Evolutionary conservation across 2,113 vertebrate species (phyloP).

Genomic region (Callospermophilus lateralis): DNA sequence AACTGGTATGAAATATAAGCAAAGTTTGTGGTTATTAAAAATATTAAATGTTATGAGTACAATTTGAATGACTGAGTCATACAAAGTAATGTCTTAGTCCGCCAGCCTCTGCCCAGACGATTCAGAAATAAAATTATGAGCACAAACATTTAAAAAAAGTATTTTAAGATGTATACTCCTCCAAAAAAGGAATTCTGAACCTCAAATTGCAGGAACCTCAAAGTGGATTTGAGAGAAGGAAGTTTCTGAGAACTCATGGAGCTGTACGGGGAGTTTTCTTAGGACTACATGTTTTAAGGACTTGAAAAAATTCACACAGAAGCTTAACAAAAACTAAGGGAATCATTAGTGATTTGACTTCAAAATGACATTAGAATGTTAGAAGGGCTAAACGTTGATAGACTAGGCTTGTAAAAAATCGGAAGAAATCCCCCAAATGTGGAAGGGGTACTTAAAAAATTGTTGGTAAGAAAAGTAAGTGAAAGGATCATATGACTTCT

Average conservation of each 20-base stretch:
- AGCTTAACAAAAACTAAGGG: neutral
- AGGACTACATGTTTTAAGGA: neutral
- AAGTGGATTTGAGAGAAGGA: neutral
- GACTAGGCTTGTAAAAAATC: neutral
- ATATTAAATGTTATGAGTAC: neutral
- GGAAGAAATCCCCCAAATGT: neutral
- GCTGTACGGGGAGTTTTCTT: neutral
- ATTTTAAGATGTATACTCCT: neutral
- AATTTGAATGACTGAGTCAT: neutral
- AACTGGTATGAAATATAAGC: neutral
- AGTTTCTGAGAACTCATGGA: neutral
- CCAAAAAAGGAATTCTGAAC: neutral
- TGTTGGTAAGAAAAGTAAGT: neutral
- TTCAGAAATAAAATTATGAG: neutral
- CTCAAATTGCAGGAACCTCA: neutral
- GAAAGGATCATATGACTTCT: neutral
- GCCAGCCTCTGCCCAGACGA: neutral
- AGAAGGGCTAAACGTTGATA: neutral
- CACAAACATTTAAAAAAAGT: neutral
- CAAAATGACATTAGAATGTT: neutral
- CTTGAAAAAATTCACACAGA: neutral
- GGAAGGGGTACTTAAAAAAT: neutral
- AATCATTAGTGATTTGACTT: slow-evolving; percentile 12
- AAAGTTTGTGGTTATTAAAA: neutral
- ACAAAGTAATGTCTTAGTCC: neutral